Percentiles rank a stretch among this genome's conserved stretches.
Conservation (phyloP, 1,140 invertebrate genomes). For the Capitella teleta region DNA sequence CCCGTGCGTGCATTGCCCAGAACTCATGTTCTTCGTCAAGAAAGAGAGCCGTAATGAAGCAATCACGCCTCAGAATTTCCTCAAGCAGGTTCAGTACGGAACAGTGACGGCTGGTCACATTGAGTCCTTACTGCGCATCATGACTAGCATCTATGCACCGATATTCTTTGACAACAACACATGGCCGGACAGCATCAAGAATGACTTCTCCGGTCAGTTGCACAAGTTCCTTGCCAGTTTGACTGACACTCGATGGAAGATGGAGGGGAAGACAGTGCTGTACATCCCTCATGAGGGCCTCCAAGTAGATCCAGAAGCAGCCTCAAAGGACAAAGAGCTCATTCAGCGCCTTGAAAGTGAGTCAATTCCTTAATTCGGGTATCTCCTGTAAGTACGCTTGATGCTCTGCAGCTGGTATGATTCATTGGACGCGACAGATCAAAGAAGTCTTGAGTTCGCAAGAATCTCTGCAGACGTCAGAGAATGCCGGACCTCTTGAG, state of each 20-base stretch:
- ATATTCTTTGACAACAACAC: slow-evolving; percentile 41
- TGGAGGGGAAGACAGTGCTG: slow-evolving; percentile 65
- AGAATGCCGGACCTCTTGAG: slow-evolving; percentile 65
- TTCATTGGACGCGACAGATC: slow-evolving; percentile 75
- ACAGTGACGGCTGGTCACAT: slow-evolving; percentile 23
- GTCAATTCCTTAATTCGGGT: no score
- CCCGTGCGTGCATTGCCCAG: slow-evolving; percentile 24
- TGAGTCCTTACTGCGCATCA: slow-evolving; percentile 33
- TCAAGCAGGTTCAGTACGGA: slow-evolving; percentile 35
- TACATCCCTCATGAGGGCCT: slow-evolving; percentile 67
- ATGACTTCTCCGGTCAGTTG: slow-evolving; percentile 61
- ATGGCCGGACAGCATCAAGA: slow-evolving; percentile 54
- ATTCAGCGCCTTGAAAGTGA: slow-evolving; percentile 65
- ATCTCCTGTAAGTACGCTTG: no score
- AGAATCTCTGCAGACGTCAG: slow-evolving; percentile 55
- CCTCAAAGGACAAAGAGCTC: slow-evolving; percentile 59
- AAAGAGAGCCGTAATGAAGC: slow-evolving; percentile 16
- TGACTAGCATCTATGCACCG: slow-evolving; percentile 43
- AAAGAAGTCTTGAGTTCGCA: slow-evolving; percentile 63
- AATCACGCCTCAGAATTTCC: slow-evolving; percentile 29
- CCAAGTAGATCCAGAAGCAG: slow-evolving; percentile 48
- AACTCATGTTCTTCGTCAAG: slow-evolving; percentile 40
- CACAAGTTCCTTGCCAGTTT: slow-evolving; percentile 65
- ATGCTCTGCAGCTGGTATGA: slow-evolving; percentile 56
- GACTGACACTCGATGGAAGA: slow-evolving; percentile 69